Percentiles rank a stretch among this genome's conserved stretches.
Conservation (phyloP, 2,888 invertebrate genomes). For the Xestoiulus laeticollis region DNA sequence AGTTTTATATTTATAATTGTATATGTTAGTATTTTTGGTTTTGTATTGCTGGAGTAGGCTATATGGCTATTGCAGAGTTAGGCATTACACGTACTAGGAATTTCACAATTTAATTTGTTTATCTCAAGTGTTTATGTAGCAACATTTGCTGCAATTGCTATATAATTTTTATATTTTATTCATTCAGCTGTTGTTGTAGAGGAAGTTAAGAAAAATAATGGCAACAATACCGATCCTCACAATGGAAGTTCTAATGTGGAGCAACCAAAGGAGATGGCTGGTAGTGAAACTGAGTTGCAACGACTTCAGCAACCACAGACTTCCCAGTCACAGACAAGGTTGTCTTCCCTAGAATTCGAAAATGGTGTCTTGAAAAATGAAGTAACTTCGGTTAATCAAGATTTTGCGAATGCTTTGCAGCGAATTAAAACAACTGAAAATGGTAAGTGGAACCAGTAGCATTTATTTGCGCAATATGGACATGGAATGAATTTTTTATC, state of each 20-base stretch:
- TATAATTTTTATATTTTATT: background rate
- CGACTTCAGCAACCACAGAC: background rate
- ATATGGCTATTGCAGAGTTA: too few relatives aligned
- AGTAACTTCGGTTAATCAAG: slow-evolving; percentile 68
- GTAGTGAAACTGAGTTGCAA: background rate
- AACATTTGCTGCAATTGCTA: too few relatives aligned
- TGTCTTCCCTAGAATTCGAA: slow-evolving; percentile 55
- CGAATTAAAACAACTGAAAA: slow-evolving; percentile 61
- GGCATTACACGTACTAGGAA: too few relatives aligned
- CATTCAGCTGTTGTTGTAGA: background rate
- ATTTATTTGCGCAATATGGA: background rate
- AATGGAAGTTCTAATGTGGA: background rate
- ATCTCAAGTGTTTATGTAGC: too few relatives aligned
- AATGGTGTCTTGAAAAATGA: slow-evolving; percentile 66
- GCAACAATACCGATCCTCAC: background rate
- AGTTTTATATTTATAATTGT: too few relatives aligned
- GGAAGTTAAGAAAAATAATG: background rate
- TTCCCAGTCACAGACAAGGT: background rate
- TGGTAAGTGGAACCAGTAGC: slow-evolving; percentile 25
- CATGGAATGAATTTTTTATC: background rate
- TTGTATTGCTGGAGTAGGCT: too few relatives aligned
- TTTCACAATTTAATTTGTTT: too few relatives aligned
- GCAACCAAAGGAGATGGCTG: background rate
- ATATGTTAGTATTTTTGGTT: too few relatives aligned
- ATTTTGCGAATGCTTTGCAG: slow-evolving; percentile 66